Evolutionary conservation across 2,888 invertebrate genomes (phyloP).

Genomic region (Apeira syringaria): DNA sequence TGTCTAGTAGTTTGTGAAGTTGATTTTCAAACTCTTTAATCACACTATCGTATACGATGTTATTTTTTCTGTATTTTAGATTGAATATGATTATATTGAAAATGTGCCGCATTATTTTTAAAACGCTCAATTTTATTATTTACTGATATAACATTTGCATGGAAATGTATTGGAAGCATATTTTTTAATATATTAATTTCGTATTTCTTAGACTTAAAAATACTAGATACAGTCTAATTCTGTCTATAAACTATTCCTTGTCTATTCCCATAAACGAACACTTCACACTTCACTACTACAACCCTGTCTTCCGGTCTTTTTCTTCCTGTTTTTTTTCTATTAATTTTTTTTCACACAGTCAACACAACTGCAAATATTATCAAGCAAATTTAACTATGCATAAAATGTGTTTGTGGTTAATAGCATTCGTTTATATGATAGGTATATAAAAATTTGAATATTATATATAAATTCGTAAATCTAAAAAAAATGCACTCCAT

Average conservation of each 20-base stretch:
- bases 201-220: constrained; percentile 5
- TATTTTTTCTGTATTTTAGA: constrained; percentile 10
- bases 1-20: constrained; percentile 30
- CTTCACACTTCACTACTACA: constrained; percentile 26
- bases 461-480: constrained; percentile 41
- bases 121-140: neutral
- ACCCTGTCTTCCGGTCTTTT: constrained; percentile 47
- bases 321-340: constrained; percentile 34
- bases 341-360: constrained; percentile 33
- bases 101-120: constrained; percentile 10
- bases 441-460: constrained; percentile 43
- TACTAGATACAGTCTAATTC: constrained; percentile 4
- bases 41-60: constrained; percentile 23
- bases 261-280: constrained; percentile 24
- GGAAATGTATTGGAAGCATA: constrained; percentile 6
- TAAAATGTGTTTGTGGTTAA: constrained; percentile 42
- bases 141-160: constrained; percentile 6
- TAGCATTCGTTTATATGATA: constrained; percentile 46
- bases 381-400: constrained; percentile 82
- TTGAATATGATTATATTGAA: neutral
- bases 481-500: constrained; percentile 67
- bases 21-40: constrained; percentile 28
- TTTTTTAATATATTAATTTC: constrained; percentile 3
- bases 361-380: constrained; percentile 45
- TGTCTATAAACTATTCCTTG: constrained; percentile 11